Base-by-base conservation (phyloP, 2,888 invertebrate species). In the Synergus umbraculus region DNA sequence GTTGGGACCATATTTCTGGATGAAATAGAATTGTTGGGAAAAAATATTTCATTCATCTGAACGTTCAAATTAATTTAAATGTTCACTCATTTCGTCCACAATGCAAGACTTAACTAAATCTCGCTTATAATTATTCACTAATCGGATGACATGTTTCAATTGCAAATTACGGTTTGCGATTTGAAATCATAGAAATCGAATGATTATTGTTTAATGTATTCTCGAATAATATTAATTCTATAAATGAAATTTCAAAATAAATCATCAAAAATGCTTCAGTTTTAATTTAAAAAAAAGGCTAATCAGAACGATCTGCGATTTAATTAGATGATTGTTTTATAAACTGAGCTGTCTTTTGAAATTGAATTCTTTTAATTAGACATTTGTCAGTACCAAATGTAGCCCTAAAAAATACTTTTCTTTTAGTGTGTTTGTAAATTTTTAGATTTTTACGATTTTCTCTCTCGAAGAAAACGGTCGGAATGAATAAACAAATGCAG, bases 121-220 rank as follows among this genome's bases (percentile, higher is more conserved):
- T n/a, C 54, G 41, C 49, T 73, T 73, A 49, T 73, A 49, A 73
- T 73, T 73, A 73, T 73, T 73, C 54, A n/a, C 54, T 73, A 73
- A 73, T 41, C n/a, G 73, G 73, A 73, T 73, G 49, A 73, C n/a
- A n/a, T 4, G 54, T 73, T 73, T 73, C 54, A 73, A 73, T 73
- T 73, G 73, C 54, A 73, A 73, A 54, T 73, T 54, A 54, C 54
- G 54, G 49, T n/a, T 54, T 54, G n/a, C 41, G 37, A n/a, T 73
- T 69, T 49, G 69, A 37, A 54, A 37, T 49, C 73, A 73, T 73
- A n/a, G 73, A 54, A 73, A 73, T 54, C 29, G 46, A 49, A 1
- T 73, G 37, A 73, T 73, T 54, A 73, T 37, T 73, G 41, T 41
- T 73, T 69, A 44, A 49, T 69, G 29, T 49, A 69, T n/a, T 49